A percentile compares a stretch with the other conserved stretches of the same genome.
These are phyloP conservation scores for Cynopterus brachyotis DNA, from an alignment of 2,113 vertebrate genomes.

Conservation along the genomic window DNA sequence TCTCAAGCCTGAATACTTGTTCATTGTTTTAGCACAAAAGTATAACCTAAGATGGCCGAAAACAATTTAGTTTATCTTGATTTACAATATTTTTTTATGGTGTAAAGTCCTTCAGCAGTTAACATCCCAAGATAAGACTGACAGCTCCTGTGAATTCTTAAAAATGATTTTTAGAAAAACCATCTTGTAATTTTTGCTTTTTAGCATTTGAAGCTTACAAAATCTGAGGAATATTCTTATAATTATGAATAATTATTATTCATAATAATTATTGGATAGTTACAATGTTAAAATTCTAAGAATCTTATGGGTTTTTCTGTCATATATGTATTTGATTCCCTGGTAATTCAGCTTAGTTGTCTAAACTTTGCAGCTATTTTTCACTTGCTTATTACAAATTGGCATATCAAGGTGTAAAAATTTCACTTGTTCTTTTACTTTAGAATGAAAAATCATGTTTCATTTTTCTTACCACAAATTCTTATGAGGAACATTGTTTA, in stretches of 20 bases:
- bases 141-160: background rate
- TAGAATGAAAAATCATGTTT: background rate
- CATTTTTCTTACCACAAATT: background rate
- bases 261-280: background rate
- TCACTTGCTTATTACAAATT: background rate
- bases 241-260: background rate
- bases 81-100: background rate
- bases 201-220: background rate
- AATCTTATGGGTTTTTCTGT: background rate
- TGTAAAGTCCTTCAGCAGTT: background rate
- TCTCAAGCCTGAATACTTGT: background rate
- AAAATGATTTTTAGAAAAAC: background rate
- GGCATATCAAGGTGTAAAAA: background rate
- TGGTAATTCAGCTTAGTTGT: background rate
- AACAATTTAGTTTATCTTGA: background rate
- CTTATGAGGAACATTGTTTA: slow-evolving; percentile 68
- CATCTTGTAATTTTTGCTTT: background rate
- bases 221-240: background rate
- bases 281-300: background rate
- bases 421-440: background rate
- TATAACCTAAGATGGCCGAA: background rate
- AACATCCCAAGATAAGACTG: background rate
- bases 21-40: background rate
- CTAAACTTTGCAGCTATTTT: background rate
- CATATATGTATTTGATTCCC: background rate